Evolutionary conservation across 2,113 vertebrate species (phyloP), one percentile per base, ranked within the genome.

Genomic region (Paratilapia polleni): DNA sequence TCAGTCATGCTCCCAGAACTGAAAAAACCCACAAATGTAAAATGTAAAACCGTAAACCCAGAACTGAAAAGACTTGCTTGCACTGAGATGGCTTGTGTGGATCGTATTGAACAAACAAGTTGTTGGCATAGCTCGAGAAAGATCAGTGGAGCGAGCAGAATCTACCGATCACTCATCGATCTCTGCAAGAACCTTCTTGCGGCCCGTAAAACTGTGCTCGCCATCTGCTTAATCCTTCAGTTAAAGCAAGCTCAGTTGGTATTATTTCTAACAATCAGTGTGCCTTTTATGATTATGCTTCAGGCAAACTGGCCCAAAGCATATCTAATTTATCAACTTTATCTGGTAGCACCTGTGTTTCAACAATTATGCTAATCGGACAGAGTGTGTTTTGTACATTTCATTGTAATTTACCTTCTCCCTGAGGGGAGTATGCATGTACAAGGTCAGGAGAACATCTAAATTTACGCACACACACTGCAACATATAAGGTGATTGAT

Each of bases 331-430:
- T 54, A 73, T 73, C 68, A 54, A 1, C 68, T 34, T 73, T 54
- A 73, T 73, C 26, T n/a, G 26, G 47, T 73, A 19, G 26, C 11
- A 28, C 20, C 68, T 73, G 68, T 73, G 31, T 73, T 73, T 54
- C 47, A 73, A 54, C 47, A 73, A 73, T 73, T 73, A 73, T 73
- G 68, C 68, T 54, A 73, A 73, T 52, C 34, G 26, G 19, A 0
- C 47, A n/a, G 68, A 73, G 47, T 54, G 47, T 54, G 47, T 54
- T 73, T n/a, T 73, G 26, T 73, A 28, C 31, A 73, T 73, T 19
- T 0, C 52, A 3, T 73, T 2, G 6, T 54, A 54, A 73, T 73
- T 34, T n/a, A 73, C 68, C 47, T 54, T 73, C 47, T 73, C 26
- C 68, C 26, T 0, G 26, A n/a, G 47, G 68, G 19, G 19, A 34